Evolutionary conservation across 2,113 vertebrate species (phyloP).

Genomic region (Rhodinocichla rosea): DNA sequence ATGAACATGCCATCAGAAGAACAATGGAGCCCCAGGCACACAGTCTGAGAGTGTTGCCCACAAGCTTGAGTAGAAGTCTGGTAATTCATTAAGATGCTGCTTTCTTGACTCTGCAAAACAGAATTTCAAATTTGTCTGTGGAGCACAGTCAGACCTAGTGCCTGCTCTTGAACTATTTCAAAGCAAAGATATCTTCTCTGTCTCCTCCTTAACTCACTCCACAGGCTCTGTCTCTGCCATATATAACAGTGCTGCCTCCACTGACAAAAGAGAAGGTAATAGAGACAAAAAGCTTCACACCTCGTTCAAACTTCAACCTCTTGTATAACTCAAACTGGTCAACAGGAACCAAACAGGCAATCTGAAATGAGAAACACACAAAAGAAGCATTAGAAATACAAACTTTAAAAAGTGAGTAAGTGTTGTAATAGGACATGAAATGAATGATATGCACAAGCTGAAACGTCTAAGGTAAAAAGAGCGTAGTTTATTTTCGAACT

Average conservation of each 20-base stretch:
- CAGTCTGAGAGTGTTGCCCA: background rate
- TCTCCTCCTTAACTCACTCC: background rate
- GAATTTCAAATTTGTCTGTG: background rate
- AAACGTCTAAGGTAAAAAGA: too few species aligned
- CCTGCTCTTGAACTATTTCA: background rate
- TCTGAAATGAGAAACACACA: constrained; percentile 77
- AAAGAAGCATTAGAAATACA: background rate
- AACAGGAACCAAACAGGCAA: constrained; percentile 81
- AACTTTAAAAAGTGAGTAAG: background rate
- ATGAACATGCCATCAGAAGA: background rate
- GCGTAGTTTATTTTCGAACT: too few species aligned
- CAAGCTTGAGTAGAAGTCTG: background rate
- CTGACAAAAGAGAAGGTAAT: background rate
- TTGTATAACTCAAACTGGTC: constrained; percentile 87
- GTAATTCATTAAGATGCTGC: background rate
- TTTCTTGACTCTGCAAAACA: background rate
- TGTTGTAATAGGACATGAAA: too few species aligned
- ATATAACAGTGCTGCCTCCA: background rate
- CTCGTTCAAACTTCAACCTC: constrained; percentile 90
- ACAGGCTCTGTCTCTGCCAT: background rate
- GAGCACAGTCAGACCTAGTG: background rate
- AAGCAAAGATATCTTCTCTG: background rate
- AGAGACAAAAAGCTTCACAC: constrained; percentile 61
- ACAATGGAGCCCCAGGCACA: background rate
- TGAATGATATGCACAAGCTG: too few species aligned